Evolutionary conservation across 1,140 invertebrate species (phyloP).

Genomic region (Heliconius hewitsoni): DNA sequence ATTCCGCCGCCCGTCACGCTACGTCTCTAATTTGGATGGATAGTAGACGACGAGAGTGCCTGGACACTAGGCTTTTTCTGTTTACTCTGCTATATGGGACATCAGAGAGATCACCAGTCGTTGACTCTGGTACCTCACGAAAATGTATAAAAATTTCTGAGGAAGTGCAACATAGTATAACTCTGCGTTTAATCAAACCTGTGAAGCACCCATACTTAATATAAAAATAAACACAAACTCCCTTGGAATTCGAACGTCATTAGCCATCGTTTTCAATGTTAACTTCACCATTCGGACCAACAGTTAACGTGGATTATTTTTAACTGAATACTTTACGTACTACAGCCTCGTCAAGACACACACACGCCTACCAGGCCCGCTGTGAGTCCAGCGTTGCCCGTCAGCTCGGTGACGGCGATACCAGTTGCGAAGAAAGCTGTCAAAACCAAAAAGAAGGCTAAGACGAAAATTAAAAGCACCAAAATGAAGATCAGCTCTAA

Average conservation of each 20-base stretch:
- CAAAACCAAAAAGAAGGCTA: slow-evolving; percentile 63
- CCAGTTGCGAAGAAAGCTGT: slow-evolving; percentile 51
- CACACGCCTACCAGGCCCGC: slow-evolving; percentile 61
- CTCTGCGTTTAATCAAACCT: neutral
- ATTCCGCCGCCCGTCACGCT: too few species aligned
- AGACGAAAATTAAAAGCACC: slow-evolving; percentile 50
- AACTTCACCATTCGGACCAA: neutral
- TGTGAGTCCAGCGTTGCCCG: slow-evolving; percentile 64
- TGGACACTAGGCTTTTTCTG: too few species aligned
- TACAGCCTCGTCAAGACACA: slow-evolving; percentile 60
- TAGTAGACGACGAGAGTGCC: too few species aligned
- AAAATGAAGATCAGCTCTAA: slow-evolving; percentile 62
- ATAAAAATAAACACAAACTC: neutral
- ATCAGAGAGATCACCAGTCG: too few species aligned
- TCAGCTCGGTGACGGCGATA: slow-evolving; percentile 63
- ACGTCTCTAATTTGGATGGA: too few species aligned
- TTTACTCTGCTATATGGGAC: too few species aligned
- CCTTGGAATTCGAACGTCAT: neutral
- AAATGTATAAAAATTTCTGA: too few species aligned
- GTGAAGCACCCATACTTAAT: neutral
- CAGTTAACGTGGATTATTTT: neutral
- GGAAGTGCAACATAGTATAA: neutral
- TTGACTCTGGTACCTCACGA: too few species aligned
- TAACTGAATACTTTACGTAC: neutral
- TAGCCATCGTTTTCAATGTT: neutral